These are phyloP conservation scores for Hemibates koningsi DNA, from an alignment of 2,113 vertebrate genomes.

Conservation along the genomic window DNA sequence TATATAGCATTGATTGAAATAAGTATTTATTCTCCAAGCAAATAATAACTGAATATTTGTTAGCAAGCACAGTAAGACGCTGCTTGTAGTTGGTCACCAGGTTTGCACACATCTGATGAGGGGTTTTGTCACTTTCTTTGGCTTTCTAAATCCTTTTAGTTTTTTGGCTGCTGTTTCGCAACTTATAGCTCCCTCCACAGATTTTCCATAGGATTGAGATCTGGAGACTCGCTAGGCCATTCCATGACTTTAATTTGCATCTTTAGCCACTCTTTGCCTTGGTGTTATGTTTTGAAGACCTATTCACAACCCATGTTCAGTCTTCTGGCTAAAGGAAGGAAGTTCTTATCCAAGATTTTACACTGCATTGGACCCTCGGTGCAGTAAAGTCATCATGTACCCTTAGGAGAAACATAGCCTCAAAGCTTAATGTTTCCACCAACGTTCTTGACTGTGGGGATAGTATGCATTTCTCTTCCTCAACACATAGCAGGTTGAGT, in stretches of 20 bases:
- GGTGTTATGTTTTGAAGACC: background rate
- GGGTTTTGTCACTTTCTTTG: background rate
- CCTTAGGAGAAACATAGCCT: background rate
- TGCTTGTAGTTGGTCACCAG: background rate
- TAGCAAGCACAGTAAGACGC: background rate
- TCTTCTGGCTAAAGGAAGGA: background rate
- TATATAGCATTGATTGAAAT: background rate
- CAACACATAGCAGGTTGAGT: background rate
- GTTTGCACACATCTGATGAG: background rate
- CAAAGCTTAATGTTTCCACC: background rate
- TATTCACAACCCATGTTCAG: background rate
- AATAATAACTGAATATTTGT: background rate
- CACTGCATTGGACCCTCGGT: background rate
- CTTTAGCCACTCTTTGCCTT: background rate
- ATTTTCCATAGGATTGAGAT: background rate
- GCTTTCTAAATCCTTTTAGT: background rate
- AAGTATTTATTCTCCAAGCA: background rate
- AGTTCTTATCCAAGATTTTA: background rate
- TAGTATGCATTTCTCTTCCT: background rate
- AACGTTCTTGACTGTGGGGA: background rate
- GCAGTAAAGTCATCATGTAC: background rate
- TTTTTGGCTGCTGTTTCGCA: background rate
- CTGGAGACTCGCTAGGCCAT: background rate
- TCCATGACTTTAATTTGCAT: background rate
- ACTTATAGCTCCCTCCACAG: background rate